A percentile compares a stretch with the other conserved stretches of the same genome.
phyloP scores from a whole-genome alignment of 2,888 invertebrate species.

The Brachylomia viminalis region DNA sequence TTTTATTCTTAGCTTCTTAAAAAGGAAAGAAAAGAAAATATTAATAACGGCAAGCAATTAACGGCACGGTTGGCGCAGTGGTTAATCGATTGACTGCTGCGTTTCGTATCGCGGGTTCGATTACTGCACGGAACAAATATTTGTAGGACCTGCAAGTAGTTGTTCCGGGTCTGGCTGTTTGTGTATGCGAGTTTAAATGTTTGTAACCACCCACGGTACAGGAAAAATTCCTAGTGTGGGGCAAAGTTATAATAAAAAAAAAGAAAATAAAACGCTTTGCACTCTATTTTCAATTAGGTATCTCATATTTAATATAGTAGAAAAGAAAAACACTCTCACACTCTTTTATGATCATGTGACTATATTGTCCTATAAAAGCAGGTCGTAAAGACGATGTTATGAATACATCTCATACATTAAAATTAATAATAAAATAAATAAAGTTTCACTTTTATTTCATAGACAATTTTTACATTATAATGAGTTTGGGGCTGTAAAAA shows the following conservation, averaged over 20 bases:
- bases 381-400: slow-evolving; percentile 17
- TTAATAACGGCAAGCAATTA: no score
- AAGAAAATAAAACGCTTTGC: not conserved
- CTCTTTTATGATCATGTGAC: slow-evolving; percentile 16
- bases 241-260: no score
- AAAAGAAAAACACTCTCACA: slow-evolving; percentile 13
- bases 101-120: no score
- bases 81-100: no score
- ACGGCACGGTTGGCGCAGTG: no score
- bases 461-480: slow-evolving; percentile 1
- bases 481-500: not conserved
- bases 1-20: not conserved
- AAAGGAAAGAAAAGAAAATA: not conserved
- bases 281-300: not conserved
- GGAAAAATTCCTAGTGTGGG: no score
- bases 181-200: no score
- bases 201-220: no score
- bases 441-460: slow-evolving; percentile 34
- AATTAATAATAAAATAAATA: slow-evolving; percentile 39
- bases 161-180: no score
- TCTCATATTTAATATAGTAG: not conserved
- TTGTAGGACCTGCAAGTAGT: no score
- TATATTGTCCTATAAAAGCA: slow-evolving; percentile 27
- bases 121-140: no score
- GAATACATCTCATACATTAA: slow-evolving; percentile 33